These are phyloP conservation scores for Latrodectus hesperus DNA, from an alignment of 2,888 invertebrate species.

Conservation along the genomic window DNA sequence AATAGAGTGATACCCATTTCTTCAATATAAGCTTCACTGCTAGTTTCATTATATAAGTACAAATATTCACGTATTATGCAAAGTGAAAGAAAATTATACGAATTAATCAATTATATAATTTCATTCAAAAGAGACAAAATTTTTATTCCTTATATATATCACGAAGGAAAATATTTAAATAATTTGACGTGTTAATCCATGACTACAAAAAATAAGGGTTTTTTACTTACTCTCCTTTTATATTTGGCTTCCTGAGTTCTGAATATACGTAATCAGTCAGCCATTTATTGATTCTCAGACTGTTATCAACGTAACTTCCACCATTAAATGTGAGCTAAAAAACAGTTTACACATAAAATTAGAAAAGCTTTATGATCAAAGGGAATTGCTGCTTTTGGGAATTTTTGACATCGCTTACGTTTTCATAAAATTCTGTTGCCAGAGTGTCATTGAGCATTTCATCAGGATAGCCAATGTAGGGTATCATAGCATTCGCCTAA, in stretches of 20 bases:
- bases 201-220: neutral
- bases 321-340: slow-evolving; percentile 81
- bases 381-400: too few species aligned
- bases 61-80: too few species aligned
- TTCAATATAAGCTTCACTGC: too few species aligned
- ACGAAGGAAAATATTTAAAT: too few species aligned
- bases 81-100: too few species aligned
- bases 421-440: slow-evolving; percentile 68
- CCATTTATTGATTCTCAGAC: slow-evolving; percentile 85
- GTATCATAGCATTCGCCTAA: slow-evolving; percentile 70
- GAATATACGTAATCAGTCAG: slow-evolving; percentile 87
- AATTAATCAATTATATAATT: too few species aligned
- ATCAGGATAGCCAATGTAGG: slow-evolving; percentile 72
- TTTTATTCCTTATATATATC: too few species aligned
- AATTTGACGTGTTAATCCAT: neutral
- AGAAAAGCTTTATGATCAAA: too few species aligned
- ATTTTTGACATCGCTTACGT: slow-evolving; percentile 56
- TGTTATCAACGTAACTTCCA: slow-evolving; percentile 83
- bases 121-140: too few species aligned
- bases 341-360: neutral
- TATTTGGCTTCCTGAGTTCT: slow-evolving; percentile 81
- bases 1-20: too few species aligned
- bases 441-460: slow-evolving; percentile 70
- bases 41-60: too few species aligned
- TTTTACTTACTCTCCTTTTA: slow-evolving; percentile 71